Percentiles rank a stretch among this genome's conserved stretches.
Evolutionary conservation across 2,113 vertebrate species (phyloP).

Genomic region (Odontesthes bonariensis): DNA sequence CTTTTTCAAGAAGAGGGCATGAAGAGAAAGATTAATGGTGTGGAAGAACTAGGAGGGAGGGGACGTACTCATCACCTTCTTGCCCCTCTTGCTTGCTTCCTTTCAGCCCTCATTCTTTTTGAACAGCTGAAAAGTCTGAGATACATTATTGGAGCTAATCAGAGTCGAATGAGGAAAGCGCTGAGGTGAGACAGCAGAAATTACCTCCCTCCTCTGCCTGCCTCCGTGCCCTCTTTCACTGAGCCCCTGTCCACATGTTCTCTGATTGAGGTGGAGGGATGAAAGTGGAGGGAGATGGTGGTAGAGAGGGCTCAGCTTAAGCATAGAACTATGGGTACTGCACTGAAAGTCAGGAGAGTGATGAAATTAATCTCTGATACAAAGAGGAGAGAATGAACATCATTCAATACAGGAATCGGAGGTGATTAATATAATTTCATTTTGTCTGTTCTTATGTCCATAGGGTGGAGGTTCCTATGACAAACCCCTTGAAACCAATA

Average conservation of each 20-base stretch:
- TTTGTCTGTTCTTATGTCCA: not conserved
- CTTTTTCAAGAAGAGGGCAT: constrained; percentile 51
- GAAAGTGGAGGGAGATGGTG: constrained; percentile 36
- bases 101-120: constrained; percentile 61
- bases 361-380: constrained; percentile 51
- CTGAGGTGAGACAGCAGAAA: constrained; percentile 84
- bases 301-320: constrained; percentile 2
- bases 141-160: constrained; percentile 84
- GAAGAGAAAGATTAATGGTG: constrained; percentile 68
- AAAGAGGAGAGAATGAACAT: constrained; percentile 35
- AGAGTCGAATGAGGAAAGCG: constrained; percentile 82
- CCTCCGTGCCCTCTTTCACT: constrained; percentile 51
- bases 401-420: constrained; percentile 19
- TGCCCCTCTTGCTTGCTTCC: constrained; percentile 46
- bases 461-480: constrained; percentile 3
- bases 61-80: constrained; percentile 46
- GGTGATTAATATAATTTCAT: constrained; percentile 42
- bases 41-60: constrained; percentile 58
- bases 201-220: constrained; percentile 65
- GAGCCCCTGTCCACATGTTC: constrained; percentile 61
- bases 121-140: constrained; percentile 78
- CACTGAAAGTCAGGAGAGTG: constrained; percentile 24
- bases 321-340: constrained; percentile 29
- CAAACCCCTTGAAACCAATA: constrained; percentile 2
- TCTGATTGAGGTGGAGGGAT: constrained; percentile 52